Evolutionary conservation across 2,113 vertebrate genomes (phyloP), one percentile per base, ranked within the genome.

Genomic region (Bungarus multicinctus): DNA sequence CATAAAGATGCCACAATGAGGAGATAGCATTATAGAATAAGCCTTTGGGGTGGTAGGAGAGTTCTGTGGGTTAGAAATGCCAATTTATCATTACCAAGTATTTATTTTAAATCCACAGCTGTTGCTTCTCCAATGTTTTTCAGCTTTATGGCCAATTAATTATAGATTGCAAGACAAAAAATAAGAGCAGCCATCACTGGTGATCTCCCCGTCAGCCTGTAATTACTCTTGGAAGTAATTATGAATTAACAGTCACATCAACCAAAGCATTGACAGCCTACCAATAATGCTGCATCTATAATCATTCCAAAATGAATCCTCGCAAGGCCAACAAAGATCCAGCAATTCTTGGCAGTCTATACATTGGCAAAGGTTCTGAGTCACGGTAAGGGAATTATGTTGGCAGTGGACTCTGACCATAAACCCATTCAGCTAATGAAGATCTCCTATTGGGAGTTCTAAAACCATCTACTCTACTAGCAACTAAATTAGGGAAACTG

Each of bases 371-470:
- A 20, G 47, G 94, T 92, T 87, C 30, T 0, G 12, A 50, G 90
- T 50, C 10, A 47, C 53, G 90, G 88, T 55, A 30, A 85, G 91
- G 58, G 94, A 74, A 69, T 30, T 0, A 0, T 0, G 88, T 89
- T 57, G 92, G 90, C 94, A 94, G 9, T 12, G 18, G 45, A 47
- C 1, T 39, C 81, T 34, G 54, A 53, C 57, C 81, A 34, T 55
- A 30, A 0, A 18, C 47, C 16, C 81, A 50, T 27, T n/a, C 92
- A 4, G 74, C n/a, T 91, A 81, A 91, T 0, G 50, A 94, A 95
- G 93, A 90, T 50, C 91, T 94, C 81, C 91, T 95, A 89, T 94
- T 90, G 94, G 92, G 2, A 93, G 50, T 47, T 88, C 90, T 89
- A 34, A 53, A 91, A 85, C 89, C 43, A 69, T 85, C 64, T 90